Evolutionary conservation across 2,113 vertebrate genomes (phyloP), one percentile per base, ranked within the genome.

Genomic region (Danionella cerebrum): DNA sequence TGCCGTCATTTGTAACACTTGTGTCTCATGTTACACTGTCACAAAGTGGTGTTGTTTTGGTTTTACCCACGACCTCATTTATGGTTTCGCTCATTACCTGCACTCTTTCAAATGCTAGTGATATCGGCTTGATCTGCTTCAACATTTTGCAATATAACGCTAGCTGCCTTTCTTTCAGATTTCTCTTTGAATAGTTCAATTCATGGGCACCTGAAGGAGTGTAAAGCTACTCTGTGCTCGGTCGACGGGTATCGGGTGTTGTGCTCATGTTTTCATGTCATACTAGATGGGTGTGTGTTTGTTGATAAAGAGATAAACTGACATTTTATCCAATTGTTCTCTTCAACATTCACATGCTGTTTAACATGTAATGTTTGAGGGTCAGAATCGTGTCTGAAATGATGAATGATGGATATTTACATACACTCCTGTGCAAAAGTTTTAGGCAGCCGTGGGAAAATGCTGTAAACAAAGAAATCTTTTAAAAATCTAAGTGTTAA

Each of bases 281-380:
- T 33, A 45, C 25, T 52, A 53, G 70, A 60, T 45, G 36, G 7
- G 24, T 45, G 58, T 63, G 24, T 19, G 41, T 68, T 44, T 52
- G 45, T 44, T 39, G 53, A 54, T 39, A 52, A 41, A 39, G 29
- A n/a, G 63, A 65, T 60, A 72, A 67, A 19, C 16, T 24, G 24
- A 72, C 63, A 72, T 45, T 35, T 16, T 19, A n/a, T 25, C 60
- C 27, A 24, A 45, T 44, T 35, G 22, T 60, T 38, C 47, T 36
- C n/a, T 66, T 59, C 19, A 59, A 60, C 67, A 72, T 72, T 67
- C 33, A 66, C 36, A 31, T 18, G 11, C 14, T 35, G 62, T 27
- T 60, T 52, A 53, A 11, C 48, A 27, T 53, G 29, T 19, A 24
- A 18, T 11, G 27, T 44, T 13, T 25, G 12, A 19, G 22, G 44